These are phyloP conservation scores for Drosophila borealis DNA, from an alignment of 2,888 invertebrate species.

Conservation along the genomic window DNA sequence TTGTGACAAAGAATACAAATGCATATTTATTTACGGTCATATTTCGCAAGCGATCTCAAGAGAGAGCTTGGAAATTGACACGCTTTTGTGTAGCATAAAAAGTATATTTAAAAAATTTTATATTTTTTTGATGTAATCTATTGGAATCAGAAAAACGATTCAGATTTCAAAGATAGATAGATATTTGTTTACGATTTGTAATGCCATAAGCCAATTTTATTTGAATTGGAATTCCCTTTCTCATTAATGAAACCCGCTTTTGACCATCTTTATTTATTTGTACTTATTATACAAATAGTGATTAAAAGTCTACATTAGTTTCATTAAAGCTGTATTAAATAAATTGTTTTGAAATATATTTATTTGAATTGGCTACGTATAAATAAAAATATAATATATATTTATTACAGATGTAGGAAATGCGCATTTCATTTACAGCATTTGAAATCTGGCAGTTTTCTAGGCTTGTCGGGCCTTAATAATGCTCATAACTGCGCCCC, in stretches of 20 bases:
- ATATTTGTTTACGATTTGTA: no score
- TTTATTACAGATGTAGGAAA: constrained; percentile 45
- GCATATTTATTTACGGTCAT: background rate
- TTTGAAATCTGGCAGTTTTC: constrained; percentile 48
- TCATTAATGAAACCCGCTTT: no score
- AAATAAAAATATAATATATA: no score
- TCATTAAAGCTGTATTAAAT: background rate
- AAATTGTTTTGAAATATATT: background rate
- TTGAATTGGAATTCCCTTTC: no score
- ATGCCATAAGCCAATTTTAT: no score
- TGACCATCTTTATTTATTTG: no score
- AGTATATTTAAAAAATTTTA: no score
- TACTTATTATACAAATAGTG: no score
- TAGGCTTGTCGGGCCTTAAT: constrained; percentile 66
- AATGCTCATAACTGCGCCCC: constrained; percentile 63
- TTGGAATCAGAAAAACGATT: background rate
- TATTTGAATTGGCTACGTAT: no score
- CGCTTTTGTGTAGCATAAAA: no score
- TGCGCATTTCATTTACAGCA: constrained; percentile 23
- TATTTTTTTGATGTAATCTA: no score
- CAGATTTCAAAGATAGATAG: background rate
- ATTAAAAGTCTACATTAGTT: no score
- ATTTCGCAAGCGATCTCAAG: background rate
- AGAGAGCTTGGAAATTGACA: constrained; percentile 1
- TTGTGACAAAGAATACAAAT: constrained; percentile 2